A percentile compares a stretch with the other conserved stretches of the same genome.
These are phyloP conservation scores for Lophotriccus pileatus DNA, from an alignment of 2,797 vertebrate species.

Conservation along the genomic window DNA sequence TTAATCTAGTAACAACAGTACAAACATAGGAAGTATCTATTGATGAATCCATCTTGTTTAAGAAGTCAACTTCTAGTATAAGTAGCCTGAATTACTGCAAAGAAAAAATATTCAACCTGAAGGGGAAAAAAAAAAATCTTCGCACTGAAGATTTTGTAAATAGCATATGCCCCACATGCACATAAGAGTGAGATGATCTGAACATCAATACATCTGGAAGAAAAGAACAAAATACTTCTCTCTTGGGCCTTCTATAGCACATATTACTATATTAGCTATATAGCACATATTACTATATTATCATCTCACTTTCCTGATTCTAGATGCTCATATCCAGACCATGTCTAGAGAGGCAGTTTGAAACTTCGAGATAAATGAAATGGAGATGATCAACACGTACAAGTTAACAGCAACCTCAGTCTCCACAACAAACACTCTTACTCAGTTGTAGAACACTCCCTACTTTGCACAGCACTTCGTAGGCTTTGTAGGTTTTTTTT, in stretches of 20 bases:
- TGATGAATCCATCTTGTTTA: background rate
- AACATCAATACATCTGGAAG: background rate
- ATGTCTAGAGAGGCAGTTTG: background rate
- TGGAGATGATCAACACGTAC: rapidly evolving
- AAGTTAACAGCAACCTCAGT: background rate
- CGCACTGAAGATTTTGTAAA: background rate
- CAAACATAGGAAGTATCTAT: background rate
- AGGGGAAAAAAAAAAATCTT: background rate
- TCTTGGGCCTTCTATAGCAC: background rate
- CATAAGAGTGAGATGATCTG: background rate
- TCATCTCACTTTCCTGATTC: background rate
- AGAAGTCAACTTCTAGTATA: background rate
- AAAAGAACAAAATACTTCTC: background rate
- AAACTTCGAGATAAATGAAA: background rate
- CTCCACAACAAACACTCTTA: background rate
- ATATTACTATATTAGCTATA: background rate
- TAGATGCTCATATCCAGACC: background rate
- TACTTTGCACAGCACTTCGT: background rate
- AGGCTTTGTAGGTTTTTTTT: background rate
- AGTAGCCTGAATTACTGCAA: background rate
- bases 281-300: background rate
- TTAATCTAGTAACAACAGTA: background rate
- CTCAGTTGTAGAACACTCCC: background rate
- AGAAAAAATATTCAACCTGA: background rate
- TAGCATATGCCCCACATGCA: background rate